These are phyloP conservation scores for Hippocampus comes DNA, from an alignment of 2,113 vertebrate genomes.

Conservation along the genomic window DNA sequence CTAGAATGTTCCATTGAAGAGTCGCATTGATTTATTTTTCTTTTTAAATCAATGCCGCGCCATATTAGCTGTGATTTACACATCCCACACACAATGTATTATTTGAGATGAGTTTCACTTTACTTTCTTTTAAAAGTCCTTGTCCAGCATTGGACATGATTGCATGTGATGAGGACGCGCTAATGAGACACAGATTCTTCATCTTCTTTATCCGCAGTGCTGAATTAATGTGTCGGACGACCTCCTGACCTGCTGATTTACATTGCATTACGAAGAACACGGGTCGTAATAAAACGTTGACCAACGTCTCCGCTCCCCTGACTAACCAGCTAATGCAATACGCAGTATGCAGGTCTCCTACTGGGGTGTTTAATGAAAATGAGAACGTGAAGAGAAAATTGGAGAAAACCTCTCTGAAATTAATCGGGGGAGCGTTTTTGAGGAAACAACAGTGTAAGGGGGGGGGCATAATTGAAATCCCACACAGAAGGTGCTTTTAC, in stretches of 20 bases:
- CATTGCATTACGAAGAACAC: constrained; percentile 64
- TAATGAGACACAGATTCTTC: constrained; percentile 36
- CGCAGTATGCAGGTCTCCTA: constrained; percentile 51
- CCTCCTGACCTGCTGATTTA: constrained; percentile 65
- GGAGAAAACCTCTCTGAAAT: constrained; percentile 57
- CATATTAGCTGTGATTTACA: not conserved
- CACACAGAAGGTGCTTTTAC: constrained; percentile 41
- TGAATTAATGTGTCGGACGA: constrained; percentile 63
- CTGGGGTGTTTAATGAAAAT: constrained; percentile 66
- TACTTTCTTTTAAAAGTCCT: constrained; percentile 48
- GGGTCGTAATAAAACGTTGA: constrained; percentile 57
- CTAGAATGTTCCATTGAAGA: no score
- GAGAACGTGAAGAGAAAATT: constrained; percentile 52
- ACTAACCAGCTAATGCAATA: constrained; percentile 49
- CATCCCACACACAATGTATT: constrained; percentile 4
- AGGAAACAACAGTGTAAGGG: constrained; percentile 52
- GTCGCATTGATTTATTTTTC: not conserved
- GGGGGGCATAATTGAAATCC: constrained; percentile 58
- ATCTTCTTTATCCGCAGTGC: constrained; percentile 38
- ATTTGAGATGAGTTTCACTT: constrained; percentile 38
- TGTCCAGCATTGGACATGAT: constrained; percentile 42
- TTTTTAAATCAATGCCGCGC: no score
- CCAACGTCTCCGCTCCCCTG: constrained; percentile 34
- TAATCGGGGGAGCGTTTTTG: constrained; percentile 61
- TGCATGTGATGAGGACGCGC: constrained; percentile 32